These are phyloP conservation scores for pig (Sus scrofa) DNA, from an alignment of 2,113 vertebrate genomes.

Conservation along the genomic window DNA sequence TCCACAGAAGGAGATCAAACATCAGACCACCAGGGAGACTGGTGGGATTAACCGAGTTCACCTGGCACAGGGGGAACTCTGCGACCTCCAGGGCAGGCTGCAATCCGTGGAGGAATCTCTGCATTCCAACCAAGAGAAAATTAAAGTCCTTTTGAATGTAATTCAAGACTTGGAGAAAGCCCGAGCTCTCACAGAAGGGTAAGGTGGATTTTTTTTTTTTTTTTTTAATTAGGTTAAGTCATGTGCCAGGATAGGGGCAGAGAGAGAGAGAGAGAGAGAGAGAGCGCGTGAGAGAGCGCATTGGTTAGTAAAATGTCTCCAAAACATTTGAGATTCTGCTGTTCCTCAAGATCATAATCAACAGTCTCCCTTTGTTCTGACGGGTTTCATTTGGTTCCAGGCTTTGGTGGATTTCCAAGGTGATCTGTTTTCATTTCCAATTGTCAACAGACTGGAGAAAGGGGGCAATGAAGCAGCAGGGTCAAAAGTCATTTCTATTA, in stretches of 20 bases:
- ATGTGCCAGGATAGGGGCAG: neutral
- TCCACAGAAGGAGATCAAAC: slow-evolving; percentile 81
- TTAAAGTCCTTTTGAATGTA: slow-evolving; percentile 98
- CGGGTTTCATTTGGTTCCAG: neutral
- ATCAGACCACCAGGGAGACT: slow-evolving; percentile 78
- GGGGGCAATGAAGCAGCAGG: neutral
- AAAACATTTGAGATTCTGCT: neutral
- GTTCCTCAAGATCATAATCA: neutral
- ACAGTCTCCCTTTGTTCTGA: neutral
- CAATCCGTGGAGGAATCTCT: slow-evolving; percentile 97
- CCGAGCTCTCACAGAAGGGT: slow-evolving; percentile 98
- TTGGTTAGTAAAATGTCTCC: neutral
- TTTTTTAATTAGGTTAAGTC: slow-evolving; percentile 53
- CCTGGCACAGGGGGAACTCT: slow-evolving; percentile 84
- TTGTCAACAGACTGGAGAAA: neutral
- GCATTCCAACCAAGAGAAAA: slow-evolving; percentile 98
- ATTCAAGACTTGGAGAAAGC: slow-evolving; percentile 99
- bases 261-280: neutral
- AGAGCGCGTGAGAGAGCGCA: too few relatives aligned
- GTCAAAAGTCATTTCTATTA: neutral
- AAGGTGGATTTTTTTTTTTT: slow-evolving; percentile 81
- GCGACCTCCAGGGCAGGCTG: slow-evolving; percentile 92
- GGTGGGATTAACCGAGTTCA: slow-evolving; percentile 84
- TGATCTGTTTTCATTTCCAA: neutral
- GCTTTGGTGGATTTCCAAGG: neutral